phyloP scores from a whole-genome alignment of 2,113 vertebrate genomes.

The Corynorhinus townsendii region DNA sequence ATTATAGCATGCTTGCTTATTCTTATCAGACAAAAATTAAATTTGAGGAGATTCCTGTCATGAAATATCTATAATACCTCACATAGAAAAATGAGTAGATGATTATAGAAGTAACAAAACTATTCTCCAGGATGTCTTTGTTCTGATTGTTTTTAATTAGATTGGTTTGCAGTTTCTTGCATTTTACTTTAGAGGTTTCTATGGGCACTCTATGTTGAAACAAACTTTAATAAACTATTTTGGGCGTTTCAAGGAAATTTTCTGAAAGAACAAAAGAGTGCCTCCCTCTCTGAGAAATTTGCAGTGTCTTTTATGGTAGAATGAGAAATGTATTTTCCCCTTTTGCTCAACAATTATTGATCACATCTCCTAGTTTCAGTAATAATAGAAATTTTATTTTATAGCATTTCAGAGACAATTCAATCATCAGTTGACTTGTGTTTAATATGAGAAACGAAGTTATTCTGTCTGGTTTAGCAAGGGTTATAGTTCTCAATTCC shows the following conservation, averaged over 20 bases:
- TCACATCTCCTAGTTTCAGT: not conserved
- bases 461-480: not conserved
- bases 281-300: not conserved
- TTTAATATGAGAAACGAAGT: conserved; percentile 29
- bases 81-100: not conserved
- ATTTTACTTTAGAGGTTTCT: not conserved
- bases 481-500: not conserved
- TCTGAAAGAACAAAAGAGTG: no score
- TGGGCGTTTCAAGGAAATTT: not conserved
- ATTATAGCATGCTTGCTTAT: not conserved
- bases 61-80: not conserved
- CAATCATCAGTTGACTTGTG: not conserved
- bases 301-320: not conserved
- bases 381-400: conserved; percentile 7
- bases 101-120: not conserved
- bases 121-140: not conserved
- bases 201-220: not conserved
- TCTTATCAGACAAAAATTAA: not conserved
- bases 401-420: conserved; percentile 11
- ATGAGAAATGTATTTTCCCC: not conserved
- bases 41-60: not conserved
- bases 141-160: conserved; percentile 7
- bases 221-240: not conserved
- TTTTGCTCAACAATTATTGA: not conserved
- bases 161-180: not conserved